Percentiles rank a stretch among this genome's conserved stretches.
These are phyloP conservation scores for Microtus richardsoni DNA, from an alignment of 2,113 vertebrate genomes.

Conservation along the genomic window DNA sequence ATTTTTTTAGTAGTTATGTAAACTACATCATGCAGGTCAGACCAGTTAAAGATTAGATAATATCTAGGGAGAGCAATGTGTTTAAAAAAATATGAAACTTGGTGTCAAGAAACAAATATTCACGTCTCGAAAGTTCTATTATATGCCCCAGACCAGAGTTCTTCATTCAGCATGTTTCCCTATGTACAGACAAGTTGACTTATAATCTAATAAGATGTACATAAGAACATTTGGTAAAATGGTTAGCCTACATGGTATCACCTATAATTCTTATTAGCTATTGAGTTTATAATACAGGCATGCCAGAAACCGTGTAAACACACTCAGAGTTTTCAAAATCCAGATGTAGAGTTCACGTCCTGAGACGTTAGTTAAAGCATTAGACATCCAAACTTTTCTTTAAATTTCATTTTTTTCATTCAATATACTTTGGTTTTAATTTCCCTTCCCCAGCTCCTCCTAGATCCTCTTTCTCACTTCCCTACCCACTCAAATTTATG, in stretches of 20 bases:
- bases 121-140: neutral
- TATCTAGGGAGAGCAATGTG: neutral
- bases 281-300: neutral
- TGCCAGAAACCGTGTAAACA: neutral
- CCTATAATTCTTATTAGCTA: neutral
- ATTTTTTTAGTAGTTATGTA: neutral
- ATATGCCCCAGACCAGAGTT: neutral
- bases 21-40: constrained; percentile 27
- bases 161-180: constrained; percentile 4
- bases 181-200: neutral
- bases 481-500: neutral
- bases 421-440: neutral
- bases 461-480: neutral
- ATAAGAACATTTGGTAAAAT: neutral
- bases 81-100: neutral
- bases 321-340: neutral
- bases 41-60: constrained; percentile 20
- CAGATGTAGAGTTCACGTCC: neutral
- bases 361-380: neutral
- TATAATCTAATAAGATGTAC: neutral
- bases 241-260: neutral
- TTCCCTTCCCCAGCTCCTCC: neutral
- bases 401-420: neutral
- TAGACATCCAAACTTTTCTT: neutral
- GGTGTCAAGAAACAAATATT: neutral